phyloP scores from a whole-genome alignment of 2,888 invertebrate genomes.

The Amorpha juglandis region DNA sequence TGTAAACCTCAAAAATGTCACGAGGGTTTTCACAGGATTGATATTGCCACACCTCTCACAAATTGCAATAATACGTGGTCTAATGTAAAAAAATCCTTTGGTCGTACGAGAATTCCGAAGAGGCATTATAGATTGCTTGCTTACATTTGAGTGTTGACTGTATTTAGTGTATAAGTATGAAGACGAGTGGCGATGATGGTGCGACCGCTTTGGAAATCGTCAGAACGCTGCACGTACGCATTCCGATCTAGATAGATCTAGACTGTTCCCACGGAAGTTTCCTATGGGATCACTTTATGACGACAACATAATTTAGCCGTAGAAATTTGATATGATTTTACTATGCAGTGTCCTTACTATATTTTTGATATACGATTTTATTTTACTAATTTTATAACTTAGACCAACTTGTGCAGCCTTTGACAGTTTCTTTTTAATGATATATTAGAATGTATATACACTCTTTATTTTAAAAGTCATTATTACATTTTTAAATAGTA shows the following conservation, averaged over 20 bases:
- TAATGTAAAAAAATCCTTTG: too few relatives aligned
- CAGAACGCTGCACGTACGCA: slow-evolving; percentile 47
- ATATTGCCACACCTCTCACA: too few relatives aligned
- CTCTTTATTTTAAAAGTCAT: too few relatives aligned
- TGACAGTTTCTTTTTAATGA: too few relatives aligned
- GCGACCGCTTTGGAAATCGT: slow-evolving; percentile 9
- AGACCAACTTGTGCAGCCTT: too few relatives aligned
- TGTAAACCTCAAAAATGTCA: too few relatives aligned
- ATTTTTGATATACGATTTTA: not conserved
- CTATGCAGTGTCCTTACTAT: not conserved
- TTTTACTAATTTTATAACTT: too few relatives aligned
- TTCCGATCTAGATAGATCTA: slow-evolving; percentile 33
- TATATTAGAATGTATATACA: too few relatives aligned
- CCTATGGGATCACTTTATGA: slow-evolving; percentile 8
- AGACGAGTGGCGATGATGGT: not conserved
- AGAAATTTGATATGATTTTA: not conserved
- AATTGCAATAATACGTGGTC: too few relatives aligned
- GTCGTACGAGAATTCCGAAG: not conserved
- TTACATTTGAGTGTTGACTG: not conserved
- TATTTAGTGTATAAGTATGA: not conserved
- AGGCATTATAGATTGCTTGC: not conserved
- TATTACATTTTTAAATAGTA: too few relatives aligned
- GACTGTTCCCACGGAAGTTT: slow-evolving; percentile 37
- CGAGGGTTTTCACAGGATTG: too few relatives aligned
- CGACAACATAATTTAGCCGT: not conserved